Base-by-base conservation (phyloP, 2,113 vertebrate genomes). In the Coregonus clupeaformis region DNA sequence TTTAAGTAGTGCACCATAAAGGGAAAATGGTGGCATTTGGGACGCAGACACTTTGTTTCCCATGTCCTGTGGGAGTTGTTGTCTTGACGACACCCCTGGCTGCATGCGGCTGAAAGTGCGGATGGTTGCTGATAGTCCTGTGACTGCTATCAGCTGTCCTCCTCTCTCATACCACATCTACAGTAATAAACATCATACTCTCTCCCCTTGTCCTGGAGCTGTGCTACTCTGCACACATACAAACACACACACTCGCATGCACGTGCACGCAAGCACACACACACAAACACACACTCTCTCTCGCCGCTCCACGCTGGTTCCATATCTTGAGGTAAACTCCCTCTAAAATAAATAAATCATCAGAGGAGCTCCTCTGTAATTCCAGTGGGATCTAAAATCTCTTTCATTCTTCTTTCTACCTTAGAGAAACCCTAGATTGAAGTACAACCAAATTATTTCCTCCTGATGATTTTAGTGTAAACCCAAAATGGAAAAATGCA, bases 121-220 rank as follows among this genome's bases (percentile, higher is more conserved):
- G 78, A 12, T 52, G 25, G 70, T 83, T 85, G 79, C 85, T 88
- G 86, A 90, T 78, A 82, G 87, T 90, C 82, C 86, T 86, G 86
- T 90, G 85, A 88, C 84, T 72, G 45, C 29, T 36, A 68, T 77
- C 75, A 66, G 25, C 70, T 75, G 80, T 83, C 77, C 82, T 77
- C 70, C 68, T 36, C 18, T 5, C 27, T 59, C 16, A 18, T 5
- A 52, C 49, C 9, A 42, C 36, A 42, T 42, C 36, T 52, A 5
- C 49, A 52, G 3, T 88, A 86, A 90, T 87, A 82, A 88, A 82
- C 81, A 89, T 81, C 84, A 80, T 81, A 84, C 75, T 83, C 81
- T 52, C 77, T 65, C 63, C 63, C 65, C 72, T 30, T n/a, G 22
- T 76, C 59, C 60, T 57, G 42, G 12, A 64, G 62, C 25, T 24